phyloP scores from a whole-genome alignment of 2,113 vertebrate genomes.

The Paramisgurnus dabryanus region DNA sequence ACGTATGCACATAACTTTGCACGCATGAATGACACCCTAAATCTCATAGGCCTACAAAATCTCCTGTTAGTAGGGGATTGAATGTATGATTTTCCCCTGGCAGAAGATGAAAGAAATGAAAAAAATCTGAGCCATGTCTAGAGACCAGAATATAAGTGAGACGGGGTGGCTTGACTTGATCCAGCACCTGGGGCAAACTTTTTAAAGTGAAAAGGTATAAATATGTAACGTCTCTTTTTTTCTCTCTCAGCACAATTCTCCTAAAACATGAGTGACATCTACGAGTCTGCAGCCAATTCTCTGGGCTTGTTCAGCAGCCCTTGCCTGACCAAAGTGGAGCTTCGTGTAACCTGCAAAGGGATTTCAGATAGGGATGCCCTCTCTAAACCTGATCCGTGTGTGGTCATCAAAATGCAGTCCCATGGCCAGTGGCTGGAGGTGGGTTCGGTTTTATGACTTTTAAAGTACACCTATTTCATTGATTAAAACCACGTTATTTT shows the following conservation, averaged over 20 bases:
- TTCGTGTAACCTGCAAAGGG: slow-evolving; percentile 89
- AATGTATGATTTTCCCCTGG: no score
- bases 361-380: slow-evolving; percentile 92
- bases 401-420: slow-evolving; percentile 94
- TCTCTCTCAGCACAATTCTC: slow-evolving; percentile 40
- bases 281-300: slow-evolving; percentile 91
- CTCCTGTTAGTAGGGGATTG: no score
- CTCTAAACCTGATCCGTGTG: slow-evolving; percentile 93
- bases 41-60: no score
- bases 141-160: no score
- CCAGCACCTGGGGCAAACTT: no score
- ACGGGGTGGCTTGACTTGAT: neutral
- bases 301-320: slow-evolving; percentile 92
- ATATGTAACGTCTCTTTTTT: neutral
- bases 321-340: slow-evolving; percentile 94
- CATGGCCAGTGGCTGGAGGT: slow-evolving; percentile 98
- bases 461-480: neutral
- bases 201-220: neutral
- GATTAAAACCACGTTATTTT: no score
- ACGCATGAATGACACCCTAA: neutral
- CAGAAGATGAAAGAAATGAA: no score
- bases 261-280: slow-evolving; percentile 93
- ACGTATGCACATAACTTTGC: no score
- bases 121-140: no score
- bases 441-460: slow-evolving; percentile 47